Conservation (phyloP, 2,113 vertebrate species). For the Leucopternis melanops region DNA sequence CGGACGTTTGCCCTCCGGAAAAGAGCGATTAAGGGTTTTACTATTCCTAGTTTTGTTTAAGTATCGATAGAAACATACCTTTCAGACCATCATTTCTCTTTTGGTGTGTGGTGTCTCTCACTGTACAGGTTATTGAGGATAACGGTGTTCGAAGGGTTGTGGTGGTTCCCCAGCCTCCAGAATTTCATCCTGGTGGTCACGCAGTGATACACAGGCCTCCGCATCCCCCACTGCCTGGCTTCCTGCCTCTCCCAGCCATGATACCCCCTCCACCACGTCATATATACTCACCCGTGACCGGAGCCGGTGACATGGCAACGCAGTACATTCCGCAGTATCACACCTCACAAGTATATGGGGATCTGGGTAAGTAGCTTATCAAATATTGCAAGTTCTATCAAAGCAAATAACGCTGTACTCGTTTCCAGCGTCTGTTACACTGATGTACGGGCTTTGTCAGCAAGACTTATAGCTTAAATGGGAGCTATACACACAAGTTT, state of each 20-base stretch:
- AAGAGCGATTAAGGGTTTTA: background rate
- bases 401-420: background rate
- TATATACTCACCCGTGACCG: constrained; percentile 86
- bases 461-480: background rate
- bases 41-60: background rate
- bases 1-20: no score
- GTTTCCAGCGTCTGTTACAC: background rate
- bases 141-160: constrained; percentile 95
- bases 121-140: constrained; percentile 91
- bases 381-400: background rate
- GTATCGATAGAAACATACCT: background rate
- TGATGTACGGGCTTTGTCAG: background rate
- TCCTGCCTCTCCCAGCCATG: constrained; percentile 92
- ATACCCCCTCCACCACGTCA: constrained; percentile 87
- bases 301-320: constrained; percentile 85
- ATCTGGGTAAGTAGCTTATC: constrained; percentile 81
- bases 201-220: constrained; percentile 89
- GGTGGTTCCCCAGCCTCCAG: constrained; percentile 94
- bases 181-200: constrained; percentile 91
- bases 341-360: constrained; percentile 89
- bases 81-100: background rate
- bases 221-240: constrained; percentile 88
- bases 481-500: background rate
- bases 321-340: constrained; percentile 96
- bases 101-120: background rate